Evolutionary conservation across 2,113 vertebrate species (phyloP), one percentile per base, ranked within the genome.

Genomic region (Osmerus mordax): DNA sequence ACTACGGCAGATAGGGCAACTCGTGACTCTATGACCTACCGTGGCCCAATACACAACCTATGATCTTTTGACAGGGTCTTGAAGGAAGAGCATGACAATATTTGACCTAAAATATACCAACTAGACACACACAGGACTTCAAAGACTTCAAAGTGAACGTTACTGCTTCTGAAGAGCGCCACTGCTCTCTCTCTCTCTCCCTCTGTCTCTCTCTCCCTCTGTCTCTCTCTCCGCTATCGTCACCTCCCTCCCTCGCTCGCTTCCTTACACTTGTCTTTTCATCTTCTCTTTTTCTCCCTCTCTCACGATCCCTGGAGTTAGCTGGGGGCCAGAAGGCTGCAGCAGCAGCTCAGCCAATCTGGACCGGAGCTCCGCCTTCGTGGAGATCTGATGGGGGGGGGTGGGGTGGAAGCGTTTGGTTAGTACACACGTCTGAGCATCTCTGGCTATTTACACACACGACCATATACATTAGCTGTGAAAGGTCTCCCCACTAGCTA

Each of bases 251-350:
- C 29, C 29, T 32, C 4, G 29, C 29, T 32, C 86, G 88, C 83
- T 84, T 90, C 83, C 92, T 93, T 93, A 91, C 91, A 89, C 89
- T 90, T 89, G 91, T 93, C 91, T 91, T 91, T 93, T 93, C 91
- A 93, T 93, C 87, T 90, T 90, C 84, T 91, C 89, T 83, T 89
- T 81, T 83, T 91, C 86, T 73, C 78, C 80, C 83, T 91, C 86
- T 87, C 83, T 89, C 83, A 87, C 88, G 85, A 80, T 90, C 87
- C 88, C 89, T 51, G 83, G 90, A 87, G 86, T 87, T 91, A 88
- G 91, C 91, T 93, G 90, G 76, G 83, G 90, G 90, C 89, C 89
- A 90, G 87, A 90, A 86, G 87, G 91, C 87, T 92, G 91, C 88
- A 89, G 90, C 88, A 92, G 89, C 84, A 94, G 88, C 86, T 92